Evolutionary conservation across 2,113 vertebrate genomes (phyloP), one percentile per base, ranked within the genome.

Genomic region (Dicerorhinus sumatrensis): DNA sequence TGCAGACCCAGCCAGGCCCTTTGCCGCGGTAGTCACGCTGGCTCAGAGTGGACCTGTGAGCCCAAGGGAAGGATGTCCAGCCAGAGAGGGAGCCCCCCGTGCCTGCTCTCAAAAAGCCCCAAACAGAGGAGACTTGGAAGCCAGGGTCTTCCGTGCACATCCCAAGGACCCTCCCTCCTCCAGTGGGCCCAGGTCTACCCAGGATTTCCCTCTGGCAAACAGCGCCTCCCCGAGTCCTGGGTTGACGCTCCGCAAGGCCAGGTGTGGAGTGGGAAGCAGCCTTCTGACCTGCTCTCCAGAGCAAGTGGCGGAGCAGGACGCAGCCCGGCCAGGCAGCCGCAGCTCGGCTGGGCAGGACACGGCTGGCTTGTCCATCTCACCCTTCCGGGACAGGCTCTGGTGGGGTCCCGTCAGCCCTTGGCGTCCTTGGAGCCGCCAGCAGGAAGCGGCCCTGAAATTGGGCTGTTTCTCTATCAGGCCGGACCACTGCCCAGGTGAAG

Each of bases 91-190:
- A 33, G 60, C 7, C 60, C 27, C 39, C 4, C 20, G 39, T 2
- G 12, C 39, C 18, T 21, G 39, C 60, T 83, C 81, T 39, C 2
- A 0, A 39, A 46, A 33, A 46, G 81, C 39, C 39, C 58, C 20
- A 8, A 1, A 4, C 29, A 48, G 81, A 23, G 81, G 39, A 48
- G 18, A 21, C 0, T 0, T 4, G 60, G 81, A 23, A 23, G 31
- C 0, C 6, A 29, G 72, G 42, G 20, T 14, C 62, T n/a, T 25
- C 31, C 18, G 12, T 3, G 3, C 4, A 0, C 20, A 23, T 20
- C 20, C 29, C 2, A 4, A 12, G 11, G 42, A 65, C 42, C 42
- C 4, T 6, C 42, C 51, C 60, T 23, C 13, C 23, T 6, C 13
- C 4, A 16, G 4, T 12, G 1, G 62, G 20, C 12, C 42, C 62